Percentiles rank a stretch among this genome's conserved stretches.
These are phyloP conservation scores for Nettapus auritus DNA, from an alignment of 2,113 vertebrate species.

Conservation along the genomic window DNA sequence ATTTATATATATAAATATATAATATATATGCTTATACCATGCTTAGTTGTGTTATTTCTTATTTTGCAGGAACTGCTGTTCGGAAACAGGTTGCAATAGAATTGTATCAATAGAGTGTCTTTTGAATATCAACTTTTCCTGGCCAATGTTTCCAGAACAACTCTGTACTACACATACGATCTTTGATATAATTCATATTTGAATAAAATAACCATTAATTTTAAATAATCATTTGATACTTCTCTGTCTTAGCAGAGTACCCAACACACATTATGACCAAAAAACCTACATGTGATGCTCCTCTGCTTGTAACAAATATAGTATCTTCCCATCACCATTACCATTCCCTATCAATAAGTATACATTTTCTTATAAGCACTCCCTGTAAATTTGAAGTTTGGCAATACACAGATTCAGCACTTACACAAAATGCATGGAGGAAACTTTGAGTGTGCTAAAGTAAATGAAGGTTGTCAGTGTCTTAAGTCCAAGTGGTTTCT, in stretches of 20 bases:
- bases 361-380: neutral
- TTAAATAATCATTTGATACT: neutral
- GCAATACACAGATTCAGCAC: neutral
- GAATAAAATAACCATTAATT: neutral
- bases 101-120: neutral
- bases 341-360: neutral
- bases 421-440: neutral
- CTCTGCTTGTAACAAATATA: neutral
- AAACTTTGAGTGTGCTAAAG: neutral
- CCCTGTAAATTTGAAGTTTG: neutral
- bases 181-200: neutral
- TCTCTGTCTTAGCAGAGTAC: neutral
- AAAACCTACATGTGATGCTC: neutral
- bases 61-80: neutral
- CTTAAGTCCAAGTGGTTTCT: neutral
- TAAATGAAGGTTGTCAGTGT: neutral
- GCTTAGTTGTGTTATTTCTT: neutral
- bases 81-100: neutral
- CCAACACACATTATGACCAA: fast-evolving
- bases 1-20: too few species aligned
- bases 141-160: neutral
- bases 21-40: too few species aligned
- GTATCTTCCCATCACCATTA: neutral
- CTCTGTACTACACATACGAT: neutral
- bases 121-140: neutral